phyloP scores from a whole-genome alignment of 2,888 invertebrate genomes.

The Danaus chrysippus region DNA sequence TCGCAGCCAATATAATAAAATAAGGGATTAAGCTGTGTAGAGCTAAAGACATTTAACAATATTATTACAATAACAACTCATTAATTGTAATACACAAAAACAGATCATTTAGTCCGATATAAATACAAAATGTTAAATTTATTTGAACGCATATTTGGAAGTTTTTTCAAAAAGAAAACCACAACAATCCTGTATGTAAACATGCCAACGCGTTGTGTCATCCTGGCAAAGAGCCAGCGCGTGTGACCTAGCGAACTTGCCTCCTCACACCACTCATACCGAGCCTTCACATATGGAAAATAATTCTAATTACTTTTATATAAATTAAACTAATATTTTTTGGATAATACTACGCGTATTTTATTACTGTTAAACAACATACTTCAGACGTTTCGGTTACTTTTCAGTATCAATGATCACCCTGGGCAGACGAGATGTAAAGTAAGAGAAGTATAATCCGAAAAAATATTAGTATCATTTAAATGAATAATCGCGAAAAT shows the following conservation, averaged over 20 bases:
- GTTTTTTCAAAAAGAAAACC: conserved; percentile 36
- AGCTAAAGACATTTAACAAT: background rate
- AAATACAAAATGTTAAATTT: background rate
- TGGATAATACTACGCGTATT: too few relatives aligned
- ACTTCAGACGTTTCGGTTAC: too few relatives aligned
- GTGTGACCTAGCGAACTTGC: conserved; percentile 68
- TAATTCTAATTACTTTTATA: background rate
- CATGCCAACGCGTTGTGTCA: conserved; percentile 70
- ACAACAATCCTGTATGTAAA: conserved; percentile 66
- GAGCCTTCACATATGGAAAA: conserved; percentile 5
- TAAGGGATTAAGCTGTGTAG: background rate
- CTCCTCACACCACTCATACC: conserved; percentile 28
- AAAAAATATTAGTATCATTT: too few relatives aligned
- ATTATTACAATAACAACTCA: background rate
- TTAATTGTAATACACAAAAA: background rate
- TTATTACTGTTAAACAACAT: too few relatives aligned
- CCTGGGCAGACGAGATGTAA: too few relatives aligned
- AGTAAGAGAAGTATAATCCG: too few relatives aligned
- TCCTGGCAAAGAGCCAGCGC: conserved; percentile 57
- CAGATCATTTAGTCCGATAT: background rate
- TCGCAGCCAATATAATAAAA: background rate
- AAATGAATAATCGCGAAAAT: too few relatives aligned
- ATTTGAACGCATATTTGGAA: conserved; percentile 17
- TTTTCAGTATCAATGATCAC: too few relatives aligned
- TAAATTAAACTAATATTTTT: background rate